A percentile compares a stretch with the other conserved stretches of the same genome.
Evolutionary conservation across 2,113 vertebrate genomes (phyloP).

Genomic region (Dermatemys mawii): DNA sequence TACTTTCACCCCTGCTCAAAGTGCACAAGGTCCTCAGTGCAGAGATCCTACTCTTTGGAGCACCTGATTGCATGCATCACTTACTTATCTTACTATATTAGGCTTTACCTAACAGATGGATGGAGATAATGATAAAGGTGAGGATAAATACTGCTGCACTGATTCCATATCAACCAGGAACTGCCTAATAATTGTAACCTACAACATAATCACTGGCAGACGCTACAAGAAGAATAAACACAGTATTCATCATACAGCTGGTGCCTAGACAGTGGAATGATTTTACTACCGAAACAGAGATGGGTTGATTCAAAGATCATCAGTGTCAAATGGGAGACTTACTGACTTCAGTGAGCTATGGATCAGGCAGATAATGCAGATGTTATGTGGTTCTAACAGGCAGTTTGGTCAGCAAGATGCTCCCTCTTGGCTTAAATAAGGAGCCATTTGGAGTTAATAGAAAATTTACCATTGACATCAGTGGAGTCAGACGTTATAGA

Average conservation of each 20-base stretch:
- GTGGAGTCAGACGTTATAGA: neutral
- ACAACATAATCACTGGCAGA: neutral
- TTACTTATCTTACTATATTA: neutral
- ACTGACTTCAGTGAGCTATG: neutral
- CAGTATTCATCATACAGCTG: neutral
- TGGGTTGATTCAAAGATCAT: neutral
- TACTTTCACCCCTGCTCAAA: neutral
- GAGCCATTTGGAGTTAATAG: neutral
- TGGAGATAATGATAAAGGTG: neutral
- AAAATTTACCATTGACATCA: conserved; percentile 2
- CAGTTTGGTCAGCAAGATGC: neutral
- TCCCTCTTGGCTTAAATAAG: neutral
- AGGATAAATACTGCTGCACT: neutral
- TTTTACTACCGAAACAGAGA: neutral
- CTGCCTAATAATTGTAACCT: neutral
- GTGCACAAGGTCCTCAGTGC: neutral
- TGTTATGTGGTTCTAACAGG: neutral
- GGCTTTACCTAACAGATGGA: neutral
- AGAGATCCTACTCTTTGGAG: neutral
- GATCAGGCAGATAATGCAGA: neutral
- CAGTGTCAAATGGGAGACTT: neutral
- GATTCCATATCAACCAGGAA: neutral
- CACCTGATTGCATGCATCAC: neutral
- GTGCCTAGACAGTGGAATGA: neutral
- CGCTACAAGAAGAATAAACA: neutral